phyloP scores from a whole-genome alignment of 2,888 invertebrate species.

The Drosophila bunnanda region DNA sequence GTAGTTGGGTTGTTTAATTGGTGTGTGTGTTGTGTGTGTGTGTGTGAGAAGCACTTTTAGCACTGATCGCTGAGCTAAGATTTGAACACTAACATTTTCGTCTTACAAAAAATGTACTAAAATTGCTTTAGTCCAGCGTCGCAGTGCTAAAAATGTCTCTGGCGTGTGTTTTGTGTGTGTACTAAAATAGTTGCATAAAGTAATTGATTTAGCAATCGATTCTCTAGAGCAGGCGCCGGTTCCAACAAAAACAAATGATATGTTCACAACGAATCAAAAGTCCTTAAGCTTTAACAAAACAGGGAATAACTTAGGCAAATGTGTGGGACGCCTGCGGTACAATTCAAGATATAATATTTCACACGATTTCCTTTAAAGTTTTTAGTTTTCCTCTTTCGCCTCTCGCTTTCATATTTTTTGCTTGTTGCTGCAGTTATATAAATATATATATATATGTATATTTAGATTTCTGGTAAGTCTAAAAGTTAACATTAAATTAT shows the following conservation, averaged over 20 bases:
- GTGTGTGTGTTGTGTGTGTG: background rate
- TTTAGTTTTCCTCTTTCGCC: slow-evolving; percentile 25
- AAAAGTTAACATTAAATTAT: slow-evolving; percentile 75
- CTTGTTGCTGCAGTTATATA: slow-evolving; percentile 48
- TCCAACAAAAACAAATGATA: slow-evolving; percentile 66
- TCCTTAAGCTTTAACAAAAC: slow-evolving; percentile 37
- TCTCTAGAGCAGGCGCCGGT: slow-evolving; percentile 29
- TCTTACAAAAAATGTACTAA: slow-evolving; percentile 71
- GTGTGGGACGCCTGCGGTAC: slow-evolving; percentile 33
- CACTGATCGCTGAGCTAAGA: slow-evolving; percentile 73
- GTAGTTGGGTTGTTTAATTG: slow-evolving; percentile 2
- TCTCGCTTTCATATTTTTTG: slow-evolving; percentile 1
- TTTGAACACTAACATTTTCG: slow-evolving; percentile 77
- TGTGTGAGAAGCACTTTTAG: slow-evolving; percentile 53
- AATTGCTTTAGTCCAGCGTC: slow-evolving; percentile 62
- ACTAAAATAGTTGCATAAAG: slow-evolving; percentile 37
- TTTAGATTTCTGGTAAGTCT: slow-evolving; percentile 58
- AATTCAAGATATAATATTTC: slow-evolving; percentile 10
- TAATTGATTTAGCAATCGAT: slow-evolving; percentile 53
- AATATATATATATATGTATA: slow-evolving; percentile 48
- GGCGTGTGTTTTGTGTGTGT: slow-evolving; percentile 17
- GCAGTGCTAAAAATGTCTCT: slow-evolving; percentile 62
- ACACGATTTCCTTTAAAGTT: slow-evolving; percentile 4
- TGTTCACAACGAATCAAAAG: slow-evolving; percentile 53
- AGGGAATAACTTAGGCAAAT: slow-evolving; percentile 26